A percentile compares a stretch with the other conserved stretches of the same genome.
These are phyloP conservation scores for Eilema caniola DNA, from an alignment of 2,888 invertebrate species.

Conservation along the genomic window DNA sequence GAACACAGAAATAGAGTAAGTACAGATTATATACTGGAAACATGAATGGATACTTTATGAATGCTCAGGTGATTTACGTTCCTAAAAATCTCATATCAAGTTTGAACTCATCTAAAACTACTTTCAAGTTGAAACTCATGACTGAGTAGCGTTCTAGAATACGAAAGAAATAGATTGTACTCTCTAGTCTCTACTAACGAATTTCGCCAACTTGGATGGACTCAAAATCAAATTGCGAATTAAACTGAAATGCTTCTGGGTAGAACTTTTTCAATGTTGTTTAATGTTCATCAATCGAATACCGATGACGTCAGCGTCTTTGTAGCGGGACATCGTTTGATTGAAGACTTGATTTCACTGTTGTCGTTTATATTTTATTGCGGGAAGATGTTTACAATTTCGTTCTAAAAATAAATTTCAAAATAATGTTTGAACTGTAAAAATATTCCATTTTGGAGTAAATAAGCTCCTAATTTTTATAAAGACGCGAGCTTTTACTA, in stretches of 20 bases:
- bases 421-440: neutral
- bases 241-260: neutral
- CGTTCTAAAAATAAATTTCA: neutral
- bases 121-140: no score
- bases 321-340: neutral
- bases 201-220: neutral
- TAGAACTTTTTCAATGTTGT: slow-evolving; percentile 6
- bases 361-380: neutral
- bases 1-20: no score
- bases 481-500: no score
- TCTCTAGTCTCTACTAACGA: neutral
- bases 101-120: no score
- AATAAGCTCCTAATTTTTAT: no score
- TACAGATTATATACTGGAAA: no score
- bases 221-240: slow-evolving; percentile 4
- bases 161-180: neutral
- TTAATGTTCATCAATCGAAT: neutral
- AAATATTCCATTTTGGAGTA: neutral
- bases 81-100: no score
- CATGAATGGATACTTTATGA: no score
- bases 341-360: neutral
- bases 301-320: neutral
- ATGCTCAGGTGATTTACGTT: no score
- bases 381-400: neutral
- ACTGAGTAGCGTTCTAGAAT: no score